Evolutionary conservation across 2,888 invertebrate species (phyloP), one percentile per base, ranked within the genome.

Genomic region (Cyclophora albipunctata): DNA sequence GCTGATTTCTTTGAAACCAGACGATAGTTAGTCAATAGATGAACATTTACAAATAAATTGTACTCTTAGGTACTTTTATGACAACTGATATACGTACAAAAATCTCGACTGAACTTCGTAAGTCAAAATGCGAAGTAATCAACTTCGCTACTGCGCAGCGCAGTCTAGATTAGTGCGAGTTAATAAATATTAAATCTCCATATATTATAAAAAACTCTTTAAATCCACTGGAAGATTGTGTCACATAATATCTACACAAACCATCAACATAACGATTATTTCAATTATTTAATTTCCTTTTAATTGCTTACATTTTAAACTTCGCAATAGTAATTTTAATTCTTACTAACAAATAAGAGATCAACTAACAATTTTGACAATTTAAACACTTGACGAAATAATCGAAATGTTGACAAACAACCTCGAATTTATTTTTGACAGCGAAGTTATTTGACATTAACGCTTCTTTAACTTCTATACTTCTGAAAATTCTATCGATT

Each of bases 1-100:
- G 62, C 55, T 66, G 77, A 83, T 79, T 81, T 82, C 79, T 78
- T 73, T 69, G 81, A 81, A 81, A 81, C 70, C 83, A 5, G 62
- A 57, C 53, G 66, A 58, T 66, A 62, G 67, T 75, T 71, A 74
- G 67, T 74, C 69, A 68, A 73, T 62, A 67, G 52, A 67, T 63
- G 68, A 69, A 62, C 64, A 62, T 70, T 69, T 69, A 64, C 66
- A 64, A 4, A 5, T 37, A 64, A 64, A 66, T 67, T 71, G 76
- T 76, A 79, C 73, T 69, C 67, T 46, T 62, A 42, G 67, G 74
- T 75, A 75, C 75, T 54, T 64, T 37, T 45, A 48, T 50, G 44
- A 53, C 59, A 53, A 52, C 54, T 50, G 54, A 45, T 57, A 60
- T 58, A 57, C 55, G 54, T 64, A 65, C 58, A 61, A 61, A 62